Conservation (phyloP, 2,113 vertebrate genomes). For the Diphyllodes magnificus region DNA sequence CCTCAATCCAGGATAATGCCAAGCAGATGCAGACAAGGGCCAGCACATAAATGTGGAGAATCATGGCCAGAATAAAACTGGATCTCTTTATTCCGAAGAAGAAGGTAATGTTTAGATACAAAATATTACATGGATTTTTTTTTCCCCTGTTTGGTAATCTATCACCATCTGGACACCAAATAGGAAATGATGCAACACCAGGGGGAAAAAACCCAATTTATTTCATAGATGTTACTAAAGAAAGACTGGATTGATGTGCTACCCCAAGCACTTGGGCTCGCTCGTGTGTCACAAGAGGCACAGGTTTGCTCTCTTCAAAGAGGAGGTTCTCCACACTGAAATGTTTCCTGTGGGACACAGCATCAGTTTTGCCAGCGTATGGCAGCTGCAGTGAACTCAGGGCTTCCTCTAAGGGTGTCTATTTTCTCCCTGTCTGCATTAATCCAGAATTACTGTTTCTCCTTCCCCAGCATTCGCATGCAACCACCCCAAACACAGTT, state of each 20-base stretch:
- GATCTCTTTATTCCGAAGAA: background rate
- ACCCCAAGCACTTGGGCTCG: background rate
- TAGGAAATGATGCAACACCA: background rate
- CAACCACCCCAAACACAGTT: slow-evolving; percentile 36
- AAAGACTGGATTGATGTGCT: background rate
- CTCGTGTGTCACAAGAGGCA: background rate
- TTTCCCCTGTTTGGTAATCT: background rate
- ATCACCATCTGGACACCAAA: background rate
- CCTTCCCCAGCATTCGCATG: background rate
- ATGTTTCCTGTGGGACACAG: background rate
- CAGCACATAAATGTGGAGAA: background rate
- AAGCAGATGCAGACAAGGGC: slow-evolving; percentile 20
- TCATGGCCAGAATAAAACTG: background rate
- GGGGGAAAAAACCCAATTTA: background rate
- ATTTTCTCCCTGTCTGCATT: background rate
- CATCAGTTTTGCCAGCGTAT: background rate
- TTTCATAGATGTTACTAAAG: background rate
- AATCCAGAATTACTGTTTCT: slow-evolving; percentile 43
- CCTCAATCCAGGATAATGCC: background rate
- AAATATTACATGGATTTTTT: background rate
- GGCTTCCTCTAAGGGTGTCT: background rate
- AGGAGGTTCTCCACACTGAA: background rate
- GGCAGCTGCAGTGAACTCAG: background rate
- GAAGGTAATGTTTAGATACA: background rate
- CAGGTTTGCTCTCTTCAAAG: background rate